Evolutionary conservation across 2,797 vertebrate genomes (phyloP).

Genomic region (Melopsittacus undulatus): DNA sequence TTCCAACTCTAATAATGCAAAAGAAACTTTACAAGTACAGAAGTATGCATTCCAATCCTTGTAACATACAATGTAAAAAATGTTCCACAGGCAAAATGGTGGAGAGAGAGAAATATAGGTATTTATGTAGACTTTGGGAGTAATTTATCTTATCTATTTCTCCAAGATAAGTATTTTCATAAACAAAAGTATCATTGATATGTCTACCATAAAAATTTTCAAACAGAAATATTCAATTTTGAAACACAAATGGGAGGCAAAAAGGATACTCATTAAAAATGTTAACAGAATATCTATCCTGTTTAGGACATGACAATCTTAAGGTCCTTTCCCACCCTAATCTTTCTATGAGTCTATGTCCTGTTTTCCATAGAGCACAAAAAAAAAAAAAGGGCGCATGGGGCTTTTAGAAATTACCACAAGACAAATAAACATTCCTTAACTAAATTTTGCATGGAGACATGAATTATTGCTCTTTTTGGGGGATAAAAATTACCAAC

Average conservation of each 20-base stretch:
- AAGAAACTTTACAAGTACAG: conserved; percentile 21
- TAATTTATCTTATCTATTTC: not conserved
- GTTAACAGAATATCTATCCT: not conserved
- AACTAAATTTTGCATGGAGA: not conserved
- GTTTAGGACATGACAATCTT: not conserved
- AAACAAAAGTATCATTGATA: not conserved
- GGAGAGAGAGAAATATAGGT: not conserved
- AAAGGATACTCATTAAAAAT: not conserved
- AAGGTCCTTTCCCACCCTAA: not conserved
- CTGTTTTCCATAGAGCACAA: not conserved
- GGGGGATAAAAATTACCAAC: not conserved
- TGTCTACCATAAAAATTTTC: not conserved
- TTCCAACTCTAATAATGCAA: not conserved
- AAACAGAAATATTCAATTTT: not conserved
- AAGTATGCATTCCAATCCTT: not conserved
- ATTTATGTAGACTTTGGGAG: not conserved
- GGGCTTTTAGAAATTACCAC: not conserved
- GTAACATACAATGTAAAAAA: not conserved
- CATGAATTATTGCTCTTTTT: not conserved
- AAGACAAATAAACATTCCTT: not conserved
- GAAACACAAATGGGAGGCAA: not conserved
- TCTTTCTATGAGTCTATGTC: not conserved
- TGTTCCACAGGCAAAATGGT: not conserved
- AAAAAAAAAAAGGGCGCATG: not conserved
- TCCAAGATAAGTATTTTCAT: not conserved